Conservation (phyloP, 2,888 invertebrate genomes). For the Empis stercorea region DNA sequence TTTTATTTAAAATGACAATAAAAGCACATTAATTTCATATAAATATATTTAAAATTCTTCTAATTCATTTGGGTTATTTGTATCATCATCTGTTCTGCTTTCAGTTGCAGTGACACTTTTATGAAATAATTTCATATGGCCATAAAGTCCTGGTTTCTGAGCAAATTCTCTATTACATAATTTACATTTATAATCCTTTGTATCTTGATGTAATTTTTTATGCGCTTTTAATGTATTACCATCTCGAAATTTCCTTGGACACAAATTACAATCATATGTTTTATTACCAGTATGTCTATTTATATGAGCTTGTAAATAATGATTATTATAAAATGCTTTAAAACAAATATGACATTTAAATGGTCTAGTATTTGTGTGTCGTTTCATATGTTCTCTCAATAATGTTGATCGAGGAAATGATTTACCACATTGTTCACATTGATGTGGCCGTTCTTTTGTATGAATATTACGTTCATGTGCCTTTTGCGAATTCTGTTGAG, state of each 20-base stretch:
- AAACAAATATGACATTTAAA: neutral
- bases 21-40: too few species aligned
- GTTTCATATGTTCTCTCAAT: neutral
- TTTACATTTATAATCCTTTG: neutral
- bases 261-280: conserved; percentile 3
- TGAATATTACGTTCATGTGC: neutral
- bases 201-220: neutral
- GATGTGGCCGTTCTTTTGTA: conserved; percentile 1
- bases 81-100: neutral
- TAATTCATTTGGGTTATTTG: too few species aligned
- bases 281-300: neutral
- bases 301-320: neutral
- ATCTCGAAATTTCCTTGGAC: neutral
- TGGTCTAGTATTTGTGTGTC: neutral
- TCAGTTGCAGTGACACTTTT: neutral
- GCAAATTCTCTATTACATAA: neutral
- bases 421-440: conserved; percentile 5
- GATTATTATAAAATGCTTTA: neutral
- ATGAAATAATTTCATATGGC: neutral
- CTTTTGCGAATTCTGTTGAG: conserved; percentile 25
- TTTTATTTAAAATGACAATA: too few species aligned
- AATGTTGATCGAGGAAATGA: neutral
- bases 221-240: neutral
- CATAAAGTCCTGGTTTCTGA: neutral
- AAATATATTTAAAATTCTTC: too few species aligned